Evolutionary conservation across 2,113 vertebrate genomes (phyloP), one percentile per base, ranked within the genome.

Genomic region (Triplophysa dalaica): DNA sequence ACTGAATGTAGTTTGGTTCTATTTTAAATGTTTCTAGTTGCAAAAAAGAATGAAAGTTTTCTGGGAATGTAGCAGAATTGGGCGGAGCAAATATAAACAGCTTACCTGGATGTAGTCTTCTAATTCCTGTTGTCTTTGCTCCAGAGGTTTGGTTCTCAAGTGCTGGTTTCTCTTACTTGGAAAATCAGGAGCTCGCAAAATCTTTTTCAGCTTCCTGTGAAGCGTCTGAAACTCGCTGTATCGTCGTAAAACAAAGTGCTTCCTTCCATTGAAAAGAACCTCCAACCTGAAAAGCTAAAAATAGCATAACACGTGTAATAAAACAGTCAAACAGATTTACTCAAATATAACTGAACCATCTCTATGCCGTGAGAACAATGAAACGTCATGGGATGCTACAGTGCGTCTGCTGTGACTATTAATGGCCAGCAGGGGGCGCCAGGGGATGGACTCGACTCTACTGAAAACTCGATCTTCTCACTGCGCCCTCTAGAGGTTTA

Each of bases 141-240:
- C 94, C 89, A 91, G 50, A 2, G 90, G 95, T 86, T 95, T 95
- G 60, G 91, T 92, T 86, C 96, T 92, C 90, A 97, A 93, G 81
- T 95, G 93, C 38, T 92, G 93, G 80, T 93, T 94, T 0, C 91
- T 94, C 86, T 96, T 97, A 0, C 92, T 92, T 0, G 97, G 97
- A 58, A 98, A 96, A 65, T 96, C 94, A 0, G 97, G 97, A 24
- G 94, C 93, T 70, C 92, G 94, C 86, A 94, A 91, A 24, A 89
- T 93, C 89, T 98, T 98, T 90, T 94, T 96, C 78, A 98, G 94
- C 95, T 90, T 92, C 84, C 95, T 95, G 88, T 99, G 97, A 26
- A 98, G 93, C 0, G 89, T 91, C 75, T 97, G 94, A 90, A 99
- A 99, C 80, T 98, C 96, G 5, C 94, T 94, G 91, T 91, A 94